These are phyloP conservation scores for Itoplectis maculator DNA, from an alignment of 2,888 invertebrate genomes.

Conservation along the genomic window DNA sequence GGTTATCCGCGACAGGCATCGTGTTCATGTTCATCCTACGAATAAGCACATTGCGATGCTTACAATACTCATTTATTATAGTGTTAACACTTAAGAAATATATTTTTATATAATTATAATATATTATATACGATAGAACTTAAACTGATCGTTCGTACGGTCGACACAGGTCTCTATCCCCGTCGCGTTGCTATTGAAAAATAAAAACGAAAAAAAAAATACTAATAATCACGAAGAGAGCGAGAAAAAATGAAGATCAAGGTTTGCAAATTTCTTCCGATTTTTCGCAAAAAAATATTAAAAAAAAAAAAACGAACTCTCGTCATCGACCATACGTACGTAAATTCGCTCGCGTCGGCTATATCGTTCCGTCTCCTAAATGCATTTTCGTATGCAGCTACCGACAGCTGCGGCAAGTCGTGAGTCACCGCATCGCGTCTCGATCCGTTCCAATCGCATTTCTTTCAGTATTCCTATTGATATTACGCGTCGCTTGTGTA, in stretches of 20 bases:
- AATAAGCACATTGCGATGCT: slow-evolving; percentile 80
- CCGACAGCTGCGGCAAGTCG: slow-evolving; percentile 18
- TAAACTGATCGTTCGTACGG: slow-evolving; percentile 75
- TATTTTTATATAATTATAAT: slow-evolving; percentile 85
- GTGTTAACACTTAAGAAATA: slow-evolving; percentile 84
- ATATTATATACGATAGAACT: slow-evolving; percentile 80
- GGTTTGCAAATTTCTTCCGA: slow-evolving; percentile 11
- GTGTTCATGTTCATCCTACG: slow-evolving; percentile 79
- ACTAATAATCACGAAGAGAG: neutral
- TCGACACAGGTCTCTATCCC: slow-evolving; percentile 74
- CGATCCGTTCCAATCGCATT: slow-evolving; percentile 60
- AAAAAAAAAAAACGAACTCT: slow-evolving; percentile 4
- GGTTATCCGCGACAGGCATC: slow-evolving; percentile 85
- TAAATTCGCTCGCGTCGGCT: slow-evolving; percentile 19
- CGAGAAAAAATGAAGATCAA: neutral
- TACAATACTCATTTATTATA: slow-evolving; percentile 85
- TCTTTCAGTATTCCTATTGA: slow-evolving; percentile 60
- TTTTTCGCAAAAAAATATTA: slow-evolving; percentile 5
- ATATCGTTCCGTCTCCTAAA: neutral
- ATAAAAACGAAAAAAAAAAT: neutral
- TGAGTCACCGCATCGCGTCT: slow-evolving; percentile 16
- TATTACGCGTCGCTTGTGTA: slow-evolving; percentile 39
- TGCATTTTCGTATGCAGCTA: slow-evolving; percentile 1
- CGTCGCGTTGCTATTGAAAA: slow-evolving; percentile 32
- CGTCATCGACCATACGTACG: slow-evolving; percentile 5